Percentiles rank a stretch among this genome's conserved stretches.
Conservation (phyloP, 1,140 invertebrate genomes). For the Zaprionus ghesquierei region DNA sequence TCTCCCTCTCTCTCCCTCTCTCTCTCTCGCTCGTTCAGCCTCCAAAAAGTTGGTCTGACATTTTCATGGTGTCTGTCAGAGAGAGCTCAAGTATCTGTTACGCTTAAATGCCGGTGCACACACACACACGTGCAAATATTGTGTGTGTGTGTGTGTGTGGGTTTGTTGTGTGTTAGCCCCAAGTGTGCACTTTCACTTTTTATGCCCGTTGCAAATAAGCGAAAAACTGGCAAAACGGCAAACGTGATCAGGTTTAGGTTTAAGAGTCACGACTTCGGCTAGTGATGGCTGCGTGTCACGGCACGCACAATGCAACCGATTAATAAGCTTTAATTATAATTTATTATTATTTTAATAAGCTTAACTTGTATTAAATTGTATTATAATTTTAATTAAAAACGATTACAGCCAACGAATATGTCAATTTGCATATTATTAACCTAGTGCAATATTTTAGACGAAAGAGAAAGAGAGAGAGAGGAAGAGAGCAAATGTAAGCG, state of each 20-base stretch:
- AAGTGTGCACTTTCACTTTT: slow-evolving; percentile 75
- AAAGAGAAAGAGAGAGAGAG: neutral
- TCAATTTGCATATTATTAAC: neutral
- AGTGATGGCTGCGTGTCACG: slow-evolving; percentile 1
- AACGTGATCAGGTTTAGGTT: slow-evolving; percentile 48
- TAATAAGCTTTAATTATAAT: neutral
- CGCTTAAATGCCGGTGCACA: slow-evolving; percentile 67
- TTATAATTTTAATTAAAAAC: neutral
- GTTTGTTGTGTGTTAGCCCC: slow-evolving; percentile 24
- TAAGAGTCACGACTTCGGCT: slow-evolving; percentile 6
- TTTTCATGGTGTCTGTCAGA: slow-evolving; percentile 55
- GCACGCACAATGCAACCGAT: neutral
- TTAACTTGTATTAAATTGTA: neutral
- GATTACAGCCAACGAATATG: neutral
- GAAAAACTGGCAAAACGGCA: slow-evolving; percentile 75
- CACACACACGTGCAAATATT: slow-evolving; percentile 19
- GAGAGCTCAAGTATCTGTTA: slow-evolving; percentile 73
- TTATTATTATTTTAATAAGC: neutral
- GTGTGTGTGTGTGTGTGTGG: slow-evolving; percentile 9
- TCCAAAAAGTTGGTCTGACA: slow-evolving; percentile 42
- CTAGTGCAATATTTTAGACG: too few species aligned
- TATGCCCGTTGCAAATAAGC: slow-evolving; percentile 33
- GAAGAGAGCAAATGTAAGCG: neutral
- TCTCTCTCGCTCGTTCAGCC: neutral
- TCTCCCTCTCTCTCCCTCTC: slow-evolving; percentile 17